Base-by-base conservation (phyloP, 1,140 invertebrate genomes). In the Goniozus legneri region DNA sequence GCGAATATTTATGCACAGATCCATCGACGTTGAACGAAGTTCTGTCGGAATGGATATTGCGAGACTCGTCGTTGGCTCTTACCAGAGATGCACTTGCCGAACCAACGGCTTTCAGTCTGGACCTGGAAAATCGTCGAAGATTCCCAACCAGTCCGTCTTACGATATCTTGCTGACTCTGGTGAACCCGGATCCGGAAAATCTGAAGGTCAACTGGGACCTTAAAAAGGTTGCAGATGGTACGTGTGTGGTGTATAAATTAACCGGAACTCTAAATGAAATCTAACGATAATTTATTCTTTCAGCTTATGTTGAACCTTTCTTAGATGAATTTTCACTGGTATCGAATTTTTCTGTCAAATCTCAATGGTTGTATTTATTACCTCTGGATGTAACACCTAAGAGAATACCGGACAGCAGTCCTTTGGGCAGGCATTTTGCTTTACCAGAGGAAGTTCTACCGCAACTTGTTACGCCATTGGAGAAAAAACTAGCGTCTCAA, bases 311-410 rank as follows among this genome's bases (percentile, higher is more conserved):
- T 18, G 75, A 82, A 16, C 86, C 88, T 3, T 85, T 91, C 39
- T 61, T 90, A 2, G 68, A 82, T 8, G 80, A 88, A 41, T 58
- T 93, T 14, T 77, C 79, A 3, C 65, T 79, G 0, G 76, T 90
- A 19, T 84, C 86, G 32, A 82, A 87, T 62, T 87, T 92, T 54
- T 85, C 83, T 0, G 76, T 94, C 0, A 90, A 91, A 64, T 92
- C 91, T 0, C 92, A 95, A 69, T 90, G 87, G 87, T 75, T 95
- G 10, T 91, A 92, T 72, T 82, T 91, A 31, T 75, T 90, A 2
- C 81, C 89, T n/a, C 75, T 93, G 20, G 83, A 87, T 20, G 83
- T 88, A 1, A 77, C 79, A 32, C 80, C 84, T 0, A 82, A 75
- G 56, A 78, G 82, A 60, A 61, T 79, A 2, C 69, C 71, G 4